Conservation (phyloP, 2,888 invertebrate genomes). For the Zygaena filipendulae region DNA sequence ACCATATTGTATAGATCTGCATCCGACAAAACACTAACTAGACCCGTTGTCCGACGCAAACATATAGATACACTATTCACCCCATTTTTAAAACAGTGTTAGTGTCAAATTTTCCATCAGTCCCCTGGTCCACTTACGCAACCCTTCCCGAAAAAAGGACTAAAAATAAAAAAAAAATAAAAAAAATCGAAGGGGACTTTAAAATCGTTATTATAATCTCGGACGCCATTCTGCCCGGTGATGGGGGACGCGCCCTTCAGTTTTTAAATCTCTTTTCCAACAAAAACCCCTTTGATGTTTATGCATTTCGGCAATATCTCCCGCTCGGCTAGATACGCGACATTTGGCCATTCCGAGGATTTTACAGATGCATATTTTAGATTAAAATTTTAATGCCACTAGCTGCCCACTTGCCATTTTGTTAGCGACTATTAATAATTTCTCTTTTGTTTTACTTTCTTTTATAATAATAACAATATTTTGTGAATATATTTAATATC, state of each 20-base stretch:
- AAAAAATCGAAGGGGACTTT: slow-evolving; percentile 44
- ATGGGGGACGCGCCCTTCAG: slow-evolving; percentile 63
- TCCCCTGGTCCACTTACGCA: slow-evolving; percentile 56
- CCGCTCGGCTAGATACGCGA: slow-evolving; percentile 45
- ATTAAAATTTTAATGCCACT: slow-evolving; percentile 51
- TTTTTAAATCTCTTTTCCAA: slow-evolving; percentile 58
- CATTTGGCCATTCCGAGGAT: slow-evolving; percentile 61
- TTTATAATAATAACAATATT: slow-evolving; percentile 9
- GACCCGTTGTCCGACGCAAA: too few species aligned
- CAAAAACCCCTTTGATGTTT: slow-evolving; percentile 66
- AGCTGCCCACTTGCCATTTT: slow-evolving; percentile 24
- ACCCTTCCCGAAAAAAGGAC: slow-evolving; percentile 52
- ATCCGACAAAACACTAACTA: too few species aligned
- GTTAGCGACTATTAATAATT: slow-evolving; percentile 25
- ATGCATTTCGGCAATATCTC: slow-evolving; percentile 63
- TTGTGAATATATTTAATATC: slow-evolving; percentile 17
- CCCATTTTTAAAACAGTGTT: slow-evolving; percentile 47
- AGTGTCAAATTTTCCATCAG: slow-evolving; percentile 54
- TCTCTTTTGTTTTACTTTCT: slow-evolving; percentile 24
- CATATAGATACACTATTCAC: too few species aligned
- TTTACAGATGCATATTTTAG: slow-evolving; percentile 58
- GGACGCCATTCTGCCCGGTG: slow-evolving; percentile 58
- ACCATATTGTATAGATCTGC: too few species aligned
- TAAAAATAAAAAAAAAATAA: slow-evolving; percentile 40
- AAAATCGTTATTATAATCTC: slow-evolving; percentile 69